Evolutionary conservation across 64 coral and sea anemone species (phyloP).

Genomic region (Pocillopora damicornis): DNA sequence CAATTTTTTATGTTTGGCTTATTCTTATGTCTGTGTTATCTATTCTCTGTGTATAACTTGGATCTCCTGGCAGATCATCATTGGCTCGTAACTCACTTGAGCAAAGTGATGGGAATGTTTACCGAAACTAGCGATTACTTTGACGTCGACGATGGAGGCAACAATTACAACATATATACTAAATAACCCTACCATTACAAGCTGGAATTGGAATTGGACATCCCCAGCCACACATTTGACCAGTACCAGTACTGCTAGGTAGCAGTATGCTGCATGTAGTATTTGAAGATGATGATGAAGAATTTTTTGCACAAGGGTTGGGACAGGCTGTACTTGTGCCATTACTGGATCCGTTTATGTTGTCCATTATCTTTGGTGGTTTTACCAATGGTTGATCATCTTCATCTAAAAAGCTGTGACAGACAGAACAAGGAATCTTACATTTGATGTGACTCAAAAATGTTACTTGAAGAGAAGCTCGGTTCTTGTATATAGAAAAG

Average conservation of each 20-base stretch:
- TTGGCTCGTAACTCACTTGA: too few relatives aligned
- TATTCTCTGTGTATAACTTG: too few relatives aligned
- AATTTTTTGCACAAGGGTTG: constrained; percentile 5
- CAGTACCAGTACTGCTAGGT: not conserved
- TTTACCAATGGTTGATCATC: constrained; percentile 19
- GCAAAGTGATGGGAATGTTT: not conserved
- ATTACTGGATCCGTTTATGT: constrained; percentile 4
- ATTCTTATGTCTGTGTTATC: too few relatives aligned
- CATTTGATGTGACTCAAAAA: too few relatives aligned
- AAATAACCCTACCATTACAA: constrained; percentile 3
- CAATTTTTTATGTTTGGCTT: too few relatives aligned
- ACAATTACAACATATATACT: not conserved
- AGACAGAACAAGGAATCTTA: not conserved
- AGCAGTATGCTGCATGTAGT: not conserved
- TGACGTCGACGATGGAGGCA: not conserved
- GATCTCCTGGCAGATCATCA: too few relatives aligned
- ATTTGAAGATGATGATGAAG: not conserved
- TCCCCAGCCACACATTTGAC: not conserved
- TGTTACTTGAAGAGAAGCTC: too few relatives aligned
- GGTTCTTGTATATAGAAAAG: too few relatives aligned
- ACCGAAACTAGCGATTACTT: not conserved
- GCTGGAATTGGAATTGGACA: not conserved
- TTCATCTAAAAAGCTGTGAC: constrained; percentile 13
- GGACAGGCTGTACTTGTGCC: not conserved
- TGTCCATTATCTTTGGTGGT: constrained; percentile 21